Percentiles rank a stretch among this genome's conserved stretches.
Conservation (phyloP, 2,113 vertebrate genomes). For the Gallinago media region DNA sequence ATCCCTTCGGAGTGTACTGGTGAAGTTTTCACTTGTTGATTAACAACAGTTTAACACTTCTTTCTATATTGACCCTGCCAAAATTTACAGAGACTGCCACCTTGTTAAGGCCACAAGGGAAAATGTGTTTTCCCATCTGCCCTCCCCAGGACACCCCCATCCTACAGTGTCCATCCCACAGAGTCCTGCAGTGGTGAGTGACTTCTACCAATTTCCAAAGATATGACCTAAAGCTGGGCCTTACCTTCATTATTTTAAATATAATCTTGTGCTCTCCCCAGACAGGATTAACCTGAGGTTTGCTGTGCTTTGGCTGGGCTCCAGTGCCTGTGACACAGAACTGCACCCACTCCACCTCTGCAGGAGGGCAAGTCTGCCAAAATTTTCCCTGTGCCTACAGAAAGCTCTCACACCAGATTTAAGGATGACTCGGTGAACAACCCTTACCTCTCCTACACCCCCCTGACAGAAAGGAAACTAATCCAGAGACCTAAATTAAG, state of each 20-base stretch:
- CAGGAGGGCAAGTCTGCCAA: neutral
- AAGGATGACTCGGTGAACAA: neutral
- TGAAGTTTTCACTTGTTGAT: neutral
- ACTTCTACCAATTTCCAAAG: neutral
- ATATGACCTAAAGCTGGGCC: neutral
- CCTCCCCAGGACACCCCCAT: neutral
- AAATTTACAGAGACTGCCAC: neutral
- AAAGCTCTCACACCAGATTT: neutral
- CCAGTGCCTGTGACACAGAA: neutral
- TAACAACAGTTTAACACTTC: neutral
- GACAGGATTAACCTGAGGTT: neutral
- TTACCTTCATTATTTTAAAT: neutral
- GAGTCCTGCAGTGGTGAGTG: neutral
- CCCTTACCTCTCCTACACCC: neutral
- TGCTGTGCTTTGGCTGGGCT: neutral
- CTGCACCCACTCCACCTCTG: neutral
- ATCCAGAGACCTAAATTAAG: neutral
- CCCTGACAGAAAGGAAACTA: neutral
- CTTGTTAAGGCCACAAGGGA: neutral
- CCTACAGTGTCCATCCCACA: neutral
- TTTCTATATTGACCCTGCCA: neutral
- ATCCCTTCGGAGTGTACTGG: neutral
- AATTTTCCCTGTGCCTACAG: neutral
- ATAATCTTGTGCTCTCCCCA: neutral
- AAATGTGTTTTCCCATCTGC: neutral